Evolutionary conservation across 2,888 invertebrate genomes (phyloP).

Genomic region (Macroteleia sp.): DNA sequence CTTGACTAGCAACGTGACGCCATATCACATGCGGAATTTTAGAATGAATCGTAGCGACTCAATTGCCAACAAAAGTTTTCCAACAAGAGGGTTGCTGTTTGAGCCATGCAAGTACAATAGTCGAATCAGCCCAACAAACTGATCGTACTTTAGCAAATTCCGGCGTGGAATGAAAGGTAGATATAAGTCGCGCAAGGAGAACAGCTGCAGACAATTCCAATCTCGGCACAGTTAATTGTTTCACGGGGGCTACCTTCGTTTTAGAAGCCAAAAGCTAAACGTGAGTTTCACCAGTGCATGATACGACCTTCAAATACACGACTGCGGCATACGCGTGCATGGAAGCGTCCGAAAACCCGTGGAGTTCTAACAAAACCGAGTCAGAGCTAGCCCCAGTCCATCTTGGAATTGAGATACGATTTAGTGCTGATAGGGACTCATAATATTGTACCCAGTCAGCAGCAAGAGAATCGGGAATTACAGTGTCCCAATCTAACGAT

Average conservation of each 20-base stretch:
- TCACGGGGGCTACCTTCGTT: too few species aligned
- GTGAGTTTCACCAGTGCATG: too few species aligned
- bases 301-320: too few species aligned
- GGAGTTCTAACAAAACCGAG: not conserved
- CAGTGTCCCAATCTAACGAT: not conserved
- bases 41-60: conserved; percentile 8
- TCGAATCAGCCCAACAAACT: conserved; percentile 21
- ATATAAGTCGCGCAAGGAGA: not conserved
- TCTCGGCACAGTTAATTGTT: not conserved
- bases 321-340: too few species aligned
- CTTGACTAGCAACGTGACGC: conserved; percentile 2
- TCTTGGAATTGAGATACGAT: not conserved
- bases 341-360: too few species aligned
- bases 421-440: not conserved
- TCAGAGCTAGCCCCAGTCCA: not conserved
- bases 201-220: conserved; percentile 7
- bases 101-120: conserved; percentile 22
- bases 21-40: conserved; percentile 4
- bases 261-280: too few species aligned
- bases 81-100: not conserved
- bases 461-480: too few species aligned
- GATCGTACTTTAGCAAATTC: not conserved
- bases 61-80: not conserved
- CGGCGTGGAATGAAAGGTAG: not conserved
- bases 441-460: not conserved